Base-by-base conservation (phyloP, 1,140 invertebrate species). In the Aphis gossypii region DNA sequence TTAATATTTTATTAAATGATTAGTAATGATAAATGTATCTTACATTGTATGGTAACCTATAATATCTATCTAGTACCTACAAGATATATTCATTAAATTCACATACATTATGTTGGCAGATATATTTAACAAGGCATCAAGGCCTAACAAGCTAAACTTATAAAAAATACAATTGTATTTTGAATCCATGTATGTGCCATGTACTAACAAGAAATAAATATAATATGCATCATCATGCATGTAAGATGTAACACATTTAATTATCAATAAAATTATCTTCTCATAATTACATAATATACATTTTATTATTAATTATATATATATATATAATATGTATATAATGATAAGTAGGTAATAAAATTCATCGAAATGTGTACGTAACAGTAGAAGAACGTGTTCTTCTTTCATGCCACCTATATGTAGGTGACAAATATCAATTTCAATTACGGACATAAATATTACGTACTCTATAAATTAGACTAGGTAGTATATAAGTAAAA, bases 311-410 rank as follows among this genome's bases (percentile, higher is more conserved):
- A 56, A 56, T 35, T 25, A 54, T 9, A 41, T 35, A 18, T 51
- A 83, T 83, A 38, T 11, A n/a, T 35, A 87, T 48, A 51, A 18
- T 51, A 83, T 83, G 21, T 11, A n/a, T 35, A 87, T 48, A 51
- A 51, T 89, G 48, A 1, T 88, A 48, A 20, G 7, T 88, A 48
- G n/a, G 48, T 89, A 88, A 89, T 54, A 89, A 23, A 89, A 89
- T n/a, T 25, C 5, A 25, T 5, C 18, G 2, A 44, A 87, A 30
- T 21, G 25, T 51, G 25, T 56, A 90, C 89, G 89, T 90, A 90
- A 90, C 23, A 60, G 89, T 44, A 20, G 54, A 60, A 90, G 89
- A 90, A 90, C 89, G 38, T 60, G 54, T 90, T 90, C 51, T 8
- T 60, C 44, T 51, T 88, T 46, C 11, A 23, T 18, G 8, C 3